phyloP scores from a whole-genome alignment of 2,888 invertebrate genomes.

The Macropis europaea region DNA sequence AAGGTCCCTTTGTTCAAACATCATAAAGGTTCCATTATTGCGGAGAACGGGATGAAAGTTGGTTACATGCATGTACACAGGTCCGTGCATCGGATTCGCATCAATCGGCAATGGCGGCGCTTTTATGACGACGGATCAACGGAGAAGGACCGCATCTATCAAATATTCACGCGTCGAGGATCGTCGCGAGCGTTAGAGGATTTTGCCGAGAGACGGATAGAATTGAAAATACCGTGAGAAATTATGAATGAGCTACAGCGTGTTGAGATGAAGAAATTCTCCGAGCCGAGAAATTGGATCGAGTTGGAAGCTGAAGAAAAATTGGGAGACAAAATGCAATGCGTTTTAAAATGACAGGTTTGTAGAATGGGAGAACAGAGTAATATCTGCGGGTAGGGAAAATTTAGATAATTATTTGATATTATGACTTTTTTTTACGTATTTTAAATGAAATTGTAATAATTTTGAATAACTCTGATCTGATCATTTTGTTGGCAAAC shows the following conservation, averaged over 20 bases:
- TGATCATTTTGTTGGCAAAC: too few relatives aligned
- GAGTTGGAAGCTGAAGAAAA: too few relatives aligned
- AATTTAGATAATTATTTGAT: too few relatives aligned
- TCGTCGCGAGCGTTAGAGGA: not conserved
- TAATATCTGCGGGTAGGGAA: too few relatives aligned
- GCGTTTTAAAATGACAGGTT: too few relatives aligned
- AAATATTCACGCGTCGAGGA: not conserved
- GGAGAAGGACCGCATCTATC: not conserved
- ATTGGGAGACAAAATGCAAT: too few relatives aligned
- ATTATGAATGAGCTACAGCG: not conserved
- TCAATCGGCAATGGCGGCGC: not conserved
- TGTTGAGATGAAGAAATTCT: not conserved
- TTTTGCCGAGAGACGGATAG: not conserved
- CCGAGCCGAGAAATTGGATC: not conserved
- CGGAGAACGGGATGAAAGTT: not conserved
- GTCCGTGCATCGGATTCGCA: not conserved
- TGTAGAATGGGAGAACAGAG: too few relatives aligned
- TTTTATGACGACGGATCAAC: conserved; percentile 11
- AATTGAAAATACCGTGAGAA: not conserved
- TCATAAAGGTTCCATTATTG: conserved; percentile 29
- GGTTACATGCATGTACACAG: not conserved
- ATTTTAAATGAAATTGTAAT: too few relatives aligned
- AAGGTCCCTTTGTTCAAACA: conserved; percentile 23
- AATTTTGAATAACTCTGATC: too few relatives aligned
- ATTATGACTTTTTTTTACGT: too few relatives aligned